Evolutionary conservation across 2,113 vertebrate species (phyloP), one percentile per base, ranked within the genome.

Genomic region (Catharus minimus): DNA sequence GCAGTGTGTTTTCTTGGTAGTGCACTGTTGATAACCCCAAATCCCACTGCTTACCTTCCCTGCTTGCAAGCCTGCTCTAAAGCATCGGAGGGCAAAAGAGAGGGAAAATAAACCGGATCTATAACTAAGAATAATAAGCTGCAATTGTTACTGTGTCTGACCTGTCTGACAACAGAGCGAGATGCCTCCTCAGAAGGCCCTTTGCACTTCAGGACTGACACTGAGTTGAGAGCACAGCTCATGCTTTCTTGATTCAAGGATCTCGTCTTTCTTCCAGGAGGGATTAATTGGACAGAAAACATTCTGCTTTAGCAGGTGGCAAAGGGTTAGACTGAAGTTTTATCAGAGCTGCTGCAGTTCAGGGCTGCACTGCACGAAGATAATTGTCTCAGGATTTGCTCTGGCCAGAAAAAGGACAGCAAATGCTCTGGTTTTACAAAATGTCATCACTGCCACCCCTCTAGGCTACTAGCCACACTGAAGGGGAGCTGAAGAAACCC

Each of bases 241-340:
- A 52, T 10, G 47, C 82, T 92, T 80, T 91, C 88, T 80, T 94
- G 82, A 92, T 91, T 89, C 71, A 86, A 77, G 53, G 72, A 91
- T 91, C 72, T 94, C 80, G 33, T 91, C 69, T 91, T 89, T 92
- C 88, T 95, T 94, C 82, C 88, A 64, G 61, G 49, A 90, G 41
- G 86, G 82, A 92, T 95, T 96, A 94, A 93, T 91, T 91, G 88
- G 90, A 92, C 80, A 86, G 88, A 93, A 96, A 95, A 93, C 79
- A 90, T 85, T 78, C 68, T 89, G 65, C 82, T 94, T 83, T 91
- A 91, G 79, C 79, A 86, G 86, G 73, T 89, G 88, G 68, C 92
- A 93, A 94, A 94, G 79, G 87, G 90, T 88, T 94, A 95, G 65
- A 69, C 57, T 71, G 53, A 86, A 83, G 92, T 91, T 94, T 90